Percentiles rank a stretch among this genome's conserved stretches.
Conservation (phyloP, 2,113 vertebrate genomes). For the Trichomycterus rosablanca region DNA sequence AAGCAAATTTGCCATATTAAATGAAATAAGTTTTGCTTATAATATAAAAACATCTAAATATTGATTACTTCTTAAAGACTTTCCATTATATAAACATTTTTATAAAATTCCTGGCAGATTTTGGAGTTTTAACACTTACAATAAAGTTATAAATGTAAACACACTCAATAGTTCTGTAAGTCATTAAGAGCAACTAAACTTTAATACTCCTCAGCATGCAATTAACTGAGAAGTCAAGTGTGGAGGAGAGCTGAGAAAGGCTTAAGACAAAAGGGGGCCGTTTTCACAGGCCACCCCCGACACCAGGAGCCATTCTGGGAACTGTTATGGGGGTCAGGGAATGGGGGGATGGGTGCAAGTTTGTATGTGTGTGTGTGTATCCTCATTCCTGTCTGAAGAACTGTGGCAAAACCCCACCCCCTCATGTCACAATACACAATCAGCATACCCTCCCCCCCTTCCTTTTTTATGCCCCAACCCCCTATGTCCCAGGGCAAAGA, state of each 20-base stretch:
- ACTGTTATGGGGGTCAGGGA: conserved; percentile 34
- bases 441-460: conserved; percentile 24
- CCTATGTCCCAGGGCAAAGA: conserved; percentile 42
- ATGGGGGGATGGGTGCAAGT: conserved; percentile 26
- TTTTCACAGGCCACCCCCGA: conserved; percentile 20
- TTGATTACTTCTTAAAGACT: no score
- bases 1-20: no score
- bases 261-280: conserved; percentile 28
- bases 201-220: conserved; percentile 5
- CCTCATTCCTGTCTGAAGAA: conserved; percentile 39
- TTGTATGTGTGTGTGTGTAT: conserved; percentile 35
- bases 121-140: no score
- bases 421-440: conserved; percentile 46
- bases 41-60: no score
- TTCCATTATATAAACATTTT: no score
- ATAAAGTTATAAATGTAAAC: no score
- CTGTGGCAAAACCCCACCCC: conserved; percentile 35
- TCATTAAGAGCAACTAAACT: conserved; percentile 1
- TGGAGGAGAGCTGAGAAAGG: conserved; percentile 29
- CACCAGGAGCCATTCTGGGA: conserved; percentile 36
- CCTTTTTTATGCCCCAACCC: conserved; percentile 31
- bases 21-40: no score
- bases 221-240: conserved; percentile 30
- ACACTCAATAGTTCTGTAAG: no score
- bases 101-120: no score